Conservation (phyloP, 1,140 invertebrate species). For the Acromyrmex heyeri region DNA sequence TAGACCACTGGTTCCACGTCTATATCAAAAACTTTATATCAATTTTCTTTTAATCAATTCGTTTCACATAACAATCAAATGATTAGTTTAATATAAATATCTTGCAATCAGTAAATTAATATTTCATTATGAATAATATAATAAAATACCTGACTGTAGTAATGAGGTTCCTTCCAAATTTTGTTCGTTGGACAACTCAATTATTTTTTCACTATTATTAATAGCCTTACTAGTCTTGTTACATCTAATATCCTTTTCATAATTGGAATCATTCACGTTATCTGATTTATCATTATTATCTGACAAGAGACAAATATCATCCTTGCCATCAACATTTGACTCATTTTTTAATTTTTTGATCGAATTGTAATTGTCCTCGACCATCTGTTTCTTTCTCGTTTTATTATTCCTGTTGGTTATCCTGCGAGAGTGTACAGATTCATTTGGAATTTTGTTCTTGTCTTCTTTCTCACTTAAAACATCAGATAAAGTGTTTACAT, state of each 20-base stretch:
- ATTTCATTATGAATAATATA: background rate
- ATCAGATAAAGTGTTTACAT: background rate
- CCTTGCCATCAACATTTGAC: background rate
- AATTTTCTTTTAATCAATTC: conserved; percentile 3
- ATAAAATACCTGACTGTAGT: conserved; percentile 53
- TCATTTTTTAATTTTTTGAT: conserved; percentile 14
- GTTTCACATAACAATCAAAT: background rate
- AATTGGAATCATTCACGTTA: background rate
- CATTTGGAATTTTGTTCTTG: background rate
- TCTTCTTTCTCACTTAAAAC: background rate
- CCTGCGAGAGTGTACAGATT: conserved; percentile 14
- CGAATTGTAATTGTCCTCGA: conserved; percentile 11
- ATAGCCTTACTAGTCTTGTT: conserved; percentile 5
- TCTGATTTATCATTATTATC: conserved; percentile 23
- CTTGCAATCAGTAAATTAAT: background rate
- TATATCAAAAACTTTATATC: conserved; percentile 27
- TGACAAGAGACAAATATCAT: conserved; percentile 45
- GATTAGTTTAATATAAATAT: background rate
- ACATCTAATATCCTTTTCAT: background rate
- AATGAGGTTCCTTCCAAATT: conserved; percentile 36
- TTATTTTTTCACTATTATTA: conserved; percentile 2
- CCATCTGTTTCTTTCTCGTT: conserved; percentile 37
- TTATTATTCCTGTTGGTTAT: conserved; percentile 40
- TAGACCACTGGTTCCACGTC: conserved; percentile 77
- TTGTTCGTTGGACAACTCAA: background rate